phyloP scores from a whole-genome alignment of 1,140 invertebrate species.

The Melanaphis sacchari region DNA sequence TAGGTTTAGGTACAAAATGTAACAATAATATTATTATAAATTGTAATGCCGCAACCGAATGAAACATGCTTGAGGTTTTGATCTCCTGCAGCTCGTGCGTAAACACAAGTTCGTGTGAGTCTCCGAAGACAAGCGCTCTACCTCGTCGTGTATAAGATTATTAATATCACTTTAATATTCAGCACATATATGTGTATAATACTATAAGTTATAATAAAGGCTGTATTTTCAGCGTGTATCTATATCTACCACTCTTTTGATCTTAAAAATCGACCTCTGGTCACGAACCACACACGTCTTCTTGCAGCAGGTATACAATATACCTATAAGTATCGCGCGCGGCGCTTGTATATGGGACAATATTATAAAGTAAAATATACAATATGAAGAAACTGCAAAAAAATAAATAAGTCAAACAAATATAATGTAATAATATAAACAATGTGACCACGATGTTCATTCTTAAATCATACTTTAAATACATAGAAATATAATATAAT shows the following conservation, averaged over 20 bases:
- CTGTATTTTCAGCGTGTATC: not conserved
- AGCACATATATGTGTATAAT: not conserved
- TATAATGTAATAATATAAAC: not conserved
- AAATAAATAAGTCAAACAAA: slow-evolving; percentile 10
- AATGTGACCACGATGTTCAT: slow-evolving; percentile 47
- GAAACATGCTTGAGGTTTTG: too few species aligned
- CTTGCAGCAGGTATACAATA: not conserved
- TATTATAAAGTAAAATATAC: not conserved
- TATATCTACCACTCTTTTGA: slow-evolving; percentile 3
- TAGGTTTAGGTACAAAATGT: too few species aligned
- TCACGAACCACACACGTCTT: slow-evolving; percentile 48
- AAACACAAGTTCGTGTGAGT: too few species aligned
- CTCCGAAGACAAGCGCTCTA: too few species aligned
- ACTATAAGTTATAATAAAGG: not conserved
- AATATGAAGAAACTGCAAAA: not conserved
- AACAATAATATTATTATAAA: too few species aligned
- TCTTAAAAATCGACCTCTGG: slow-evolving; percentile 44
- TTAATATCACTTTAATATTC: slow-evolving; percentile 23
- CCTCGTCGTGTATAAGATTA: not conserved
- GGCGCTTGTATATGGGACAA: not conserved
- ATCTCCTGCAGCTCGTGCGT: too few species aligned
- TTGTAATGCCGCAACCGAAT: too few species aligned
- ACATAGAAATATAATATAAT: not conserved
- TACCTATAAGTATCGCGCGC: not conserved
- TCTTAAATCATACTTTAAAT: slow-evolving; percentile 41